phyloP scores from a whole-genome alignment of 2,888 invertebrate genomes.

The Nowickia ferox region DNA sequence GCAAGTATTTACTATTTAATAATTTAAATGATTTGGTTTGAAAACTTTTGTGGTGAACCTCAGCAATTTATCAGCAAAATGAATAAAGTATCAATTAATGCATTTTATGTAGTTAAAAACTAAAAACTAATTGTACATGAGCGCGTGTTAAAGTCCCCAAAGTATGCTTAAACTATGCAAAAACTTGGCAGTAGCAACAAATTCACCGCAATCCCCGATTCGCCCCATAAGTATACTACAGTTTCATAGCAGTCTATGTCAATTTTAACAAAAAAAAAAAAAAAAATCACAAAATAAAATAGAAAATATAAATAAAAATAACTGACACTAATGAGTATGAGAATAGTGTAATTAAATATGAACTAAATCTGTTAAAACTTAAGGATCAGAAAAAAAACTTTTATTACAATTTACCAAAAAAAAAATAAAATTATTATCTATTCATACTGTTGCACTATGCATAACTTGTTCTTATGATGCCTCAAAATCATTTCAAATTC shows the following conservation, averaged over 20 bases:
- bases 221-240: slow-evolving; percentile 7
- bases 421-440: not conserved
- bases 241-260: slow-evolving; percentile 14
- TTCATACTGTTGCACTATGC: not conserved
- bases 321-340: slow-evolving; percentile 3
- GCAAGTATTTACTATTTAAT: slow-evolving; percentile 9
- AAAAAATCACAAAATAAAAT: not conserved
- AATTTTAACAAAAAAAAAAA: slow-evolving; percentile 3
- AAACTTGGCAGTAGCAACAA: slow-evolving; percentile 23
- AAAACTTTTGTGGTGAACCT: slow-evolving; percentile 53
- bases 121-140: slow-evolving; percentile 38
- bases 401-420: not conserved
- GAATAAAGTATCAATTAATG: slow-evolving; percentile 58
- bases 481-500: slow-evolving; percentile 1
- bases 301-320: not conserved
- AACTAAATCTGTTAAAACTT: not conserved
- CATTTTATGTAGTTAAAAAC: slow-evolving; percentile 24
- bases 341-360: slow-evolving; percentile 9
- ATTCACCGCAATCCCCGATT: slow-evolving; percentile 1
- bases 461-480: not conserved
- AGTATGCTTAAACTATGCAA: slow-evolving; percentile 35
- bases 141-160: slow-evolving; percentile 30
- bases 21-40: slow-evolving; percentile 48
- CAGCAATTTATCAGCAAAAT: slow-evolving; percentile 36
- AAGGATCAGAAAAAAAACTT: not conserved